phyloP scores from a whole-genome alignment of 2,113 vertebrate genomes.

The Tachysurus fulvidraco region DNA sequence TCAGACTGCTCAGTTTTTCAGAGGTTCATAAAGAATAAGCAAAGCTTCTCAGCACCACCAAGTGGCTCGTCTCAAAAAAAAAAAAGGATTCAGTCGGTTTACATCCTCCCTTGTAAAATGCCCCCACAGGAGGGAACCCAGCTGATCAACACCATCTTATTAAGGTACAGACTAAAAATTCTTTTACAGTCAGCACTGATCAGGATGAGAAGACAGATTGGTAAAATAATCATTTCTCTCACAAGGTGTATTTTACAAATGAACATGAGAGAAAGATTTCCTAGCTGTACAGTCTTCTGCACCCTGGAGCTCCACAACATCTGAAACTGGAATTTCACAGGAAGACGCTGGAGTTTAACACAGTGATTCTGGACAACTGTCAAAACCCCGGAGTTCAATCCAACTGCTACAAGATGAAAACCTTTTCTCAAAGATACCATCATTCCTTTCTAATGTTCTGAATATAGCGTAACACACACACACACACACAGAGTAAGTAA shows the following conservation, averaged over 20 bases:
- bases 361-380: background rate
- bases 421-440: background rate
- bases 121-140: background rate
- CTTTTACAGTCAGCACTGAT: background rate
- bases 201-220: background rate
- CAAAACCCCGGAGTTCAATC: background rate
- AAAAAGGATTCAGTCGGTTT: background rate
- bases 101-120: background rate
- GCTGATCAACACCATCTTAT: background rate
- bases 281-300: background rate
- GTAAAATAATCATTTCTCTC: background rate
- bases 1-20: background rate
- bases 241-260: background rate
- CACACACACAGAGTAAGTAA: background rate
- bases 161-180: background rate
- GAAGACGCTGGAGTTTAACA: background rate
- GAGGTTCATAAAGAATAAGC: background rate
- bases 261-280: background rate
- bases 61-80: constrained; percentile 29
- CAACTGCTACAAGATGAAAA: background rate
- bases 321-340: constrained; percentile 2
- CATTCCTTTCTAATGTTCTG: background rate
- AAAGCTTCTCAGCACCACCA: constrained; percentile 33
- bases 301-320: background rate
- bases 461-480: too few species aligned